Evolutionary conservation across 2,797 vertebrate genomes (phyloP), one percentile per base, ranked within the genome.

Genomic region (Linurgus olivaceus): DNA sequence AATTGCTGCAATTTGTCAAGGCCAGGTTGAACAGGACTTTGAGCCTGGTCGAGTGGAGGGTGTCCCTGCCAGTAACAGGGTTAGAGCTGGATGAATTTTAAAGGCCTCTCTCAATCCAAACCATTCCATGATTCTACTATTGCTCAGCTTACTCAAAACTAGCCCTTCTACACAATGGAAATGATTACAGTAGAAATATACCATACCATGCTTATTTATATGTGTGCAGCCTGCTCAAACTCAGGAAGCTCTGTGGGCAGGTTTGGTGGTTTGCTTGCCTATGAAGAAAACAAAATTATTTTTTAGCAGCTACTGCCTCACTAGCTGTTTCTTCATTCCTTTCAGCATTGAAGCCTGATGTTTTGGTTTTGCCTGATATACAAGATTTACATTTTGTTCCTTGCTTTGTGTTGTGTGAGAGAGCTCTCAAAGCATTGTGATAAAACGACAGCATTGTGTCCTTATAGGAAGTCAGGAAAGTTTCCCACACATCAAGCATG

Each of bases 121-220:
- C 17, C 3, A 31, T 45, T 57, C 33, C 29, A 51, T 10, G 14
- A 63, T 45, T 57, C 20, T 31, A 2, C 17, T 61, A 12, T 51
- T 45, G 23, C 40, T 89, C 38, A 72, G 4, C 8, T 86, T 61
- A 38, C n/a, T 78, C 42, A 86, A 59, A 88, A 61, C 20, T n/a
- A 55, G 21, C 6, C 7, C 11, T 25, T 66, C 15, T 42, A 52
- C 20, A 51, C 24, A 47, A 37, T 19, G 51, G 42, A n/a, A 57
- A 26, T 50, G 42, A 18, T 47, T 67, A 35, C 17, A 65, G 26
- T 31, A 42, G 28, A 52, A 81, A 87, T 52, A 6, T 1, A 38
- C 25, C 37, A 20, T 17, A 57, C 20, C 4, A 9, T 37, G 37
- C 14, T 21, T 10, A 9, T 0, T 21, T 10, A 8, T 0, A 1